A percentile compares a stretch with the other conserved stretches of the same genome.
These are phyloP conservation scores for Aix galericulata DNA, from an alignment of 2,113 vertebrate genomes.

Conservation along the genomic window DNA sequence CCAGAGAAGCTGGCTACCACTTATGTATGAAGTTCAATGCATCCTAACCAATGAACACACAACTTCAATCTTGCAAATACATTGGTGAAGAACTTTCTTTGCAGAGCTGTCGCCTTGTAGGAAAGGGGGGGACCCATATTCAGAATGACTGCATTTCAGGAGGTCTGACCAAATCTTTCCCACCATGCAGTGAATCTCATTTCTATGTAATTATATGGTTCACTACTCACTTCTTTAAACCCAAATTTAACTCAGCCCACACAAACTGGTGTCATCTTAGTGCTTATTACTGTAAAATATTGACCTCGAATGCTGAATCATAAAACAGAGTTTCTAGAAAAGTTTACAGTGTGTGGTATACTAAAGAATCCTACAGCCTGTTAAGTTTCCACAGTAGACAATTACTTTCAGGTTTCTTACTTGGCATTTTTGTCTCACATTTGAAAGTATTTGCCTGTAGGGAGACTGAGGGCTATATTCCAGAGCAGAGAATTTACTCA, in stretches of 20 bases:
- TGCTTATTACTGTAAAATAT: constrained; percentile 28
- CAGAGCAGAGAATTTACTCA: neutral
- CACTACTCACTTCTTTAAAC: neutral
- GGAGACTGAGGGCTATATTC: neutral
- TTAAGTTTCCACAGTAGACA: neutral
- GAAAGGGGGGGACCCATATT: neutral
- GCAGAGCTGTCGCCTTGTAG: neutral
- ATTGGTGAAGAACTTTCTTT: neutral
- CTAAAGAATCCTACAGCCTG: neutral
- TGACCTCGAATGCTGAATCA: constrained; percentile 44
- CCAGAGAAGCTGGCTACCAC: neutral
- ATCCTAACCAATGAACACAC: neutral
- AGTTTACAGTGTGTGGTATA: neutral
- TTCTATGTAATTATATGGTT: constrained; percentile 9
- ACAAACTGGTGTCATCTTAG: constrained; percentile 7
- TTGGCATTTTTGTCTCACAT: neutral
- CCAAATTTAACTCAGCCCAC: constrained; percentile 10
- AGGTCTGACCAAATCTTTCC: neutral
- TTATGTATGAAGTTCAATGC: neutral
- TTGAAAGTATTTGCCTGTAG: neutral
- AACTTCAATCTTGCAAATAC: neutral
- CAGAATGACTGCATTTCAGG: neutral
- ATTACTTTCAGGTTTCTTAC: neutral
- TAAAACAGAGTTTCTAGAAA: constrained; percentile 14
- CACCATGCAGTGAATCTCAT: neutral